phyloP scores from a whole-genome alignment of 1,140 invertebrate species.

The Eumaeus atala region DNA sequence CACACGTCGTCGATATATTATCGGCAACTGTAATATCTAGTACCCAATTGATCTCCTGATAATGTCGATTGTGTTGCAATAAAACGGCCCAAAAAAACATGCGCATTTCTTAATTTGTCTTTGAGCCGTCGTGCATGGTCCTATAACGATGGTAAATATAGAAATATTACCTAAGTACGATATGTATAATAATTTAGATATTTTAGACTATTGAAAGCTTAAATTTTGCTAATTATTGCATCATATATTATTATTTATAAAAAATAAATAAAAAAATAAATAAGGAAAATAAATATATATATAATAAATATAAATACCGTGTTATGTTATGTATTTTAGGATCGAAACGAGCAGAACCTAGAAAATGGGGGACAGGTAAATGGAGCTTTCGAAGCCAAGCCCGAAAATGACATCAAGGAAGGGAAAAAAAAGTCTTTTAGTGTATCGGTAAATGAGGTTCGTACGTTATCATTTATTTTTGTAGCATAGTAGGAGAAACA shows the following conservation, averaged over 20 bases:
- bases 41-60: not conserved
- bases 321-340: constrained; percentile 17
- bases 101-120: constrained; percentile 5
- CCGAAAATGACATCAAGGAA: constrained; percentile 20
- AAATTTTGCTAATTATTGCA: too few species aligned
- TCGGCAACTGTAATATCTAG: not conserved
- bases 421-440: constrained; percentile 3
- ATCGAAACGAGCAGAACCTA: constrained; percentile 18
- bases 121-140: not conserved
- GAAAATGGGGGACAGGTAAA: constrained; percentile 29
- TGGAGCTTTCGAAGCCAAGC: constrained; percentile 28
- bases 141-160: constrained; percentile 3
- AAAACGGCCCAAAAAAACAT: constrained; percentile 6
- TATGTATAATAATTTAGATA: too few species aligned
- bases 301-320: not conserved
- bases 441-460: not conserved
- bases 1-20: constrained; percentile 1
- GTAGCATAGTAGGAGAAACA: too few species aligned
- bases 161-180: too few species aligned
- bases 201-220: too few species aligned
- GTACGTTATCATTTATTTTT: too few species aligned
- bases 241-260: constrained; percentile 2
- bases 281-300: not conserved
- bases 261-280: not conserved
- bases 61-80: constrained; percentile 1